Evolutionary conservation across 2,797 vertebrate species (phyloP).

Genomic region (Sphenodon punctatus): DNA sequence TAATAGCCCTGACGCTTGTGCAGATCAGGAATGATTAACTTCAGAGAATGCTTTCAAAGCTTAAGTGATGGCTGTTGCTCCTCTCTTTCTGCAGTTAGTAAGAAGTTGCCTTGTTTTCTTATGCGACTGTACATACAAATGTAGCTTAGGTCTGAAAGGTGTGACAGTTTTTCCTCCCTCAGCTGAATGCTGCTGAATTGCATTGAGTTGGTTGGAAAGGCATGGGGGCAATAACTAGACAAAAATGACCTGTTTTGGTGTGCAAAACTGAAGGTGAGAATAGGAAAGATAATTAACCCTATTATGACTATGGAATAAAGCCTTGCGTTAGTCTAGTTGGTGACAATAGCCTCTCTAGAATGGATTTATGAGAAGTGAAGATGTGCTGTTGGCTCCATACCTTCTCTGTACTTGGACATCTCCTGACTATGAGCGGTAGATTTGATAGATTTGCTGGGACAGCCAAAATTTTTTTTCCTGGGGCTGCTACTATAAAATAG

Average conservation of each 20-base stretch:
- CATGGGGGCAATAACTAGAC: too few species aligned
- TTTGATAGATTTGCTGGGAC: rapidly evolving
- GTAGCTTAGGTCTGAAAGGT: conserved; percentile 6
- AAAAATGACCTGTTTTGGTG: too few species aligned
- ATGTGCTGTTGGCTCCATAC: background rate
- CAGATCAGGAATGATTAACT: conserved; percentile 30
- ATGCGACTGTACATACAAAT: background rate
- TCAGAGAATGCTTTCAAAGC: rapidly evolving
- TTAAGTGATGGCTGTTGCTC: background rate
- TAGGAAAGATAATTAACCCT: too few species aligned
- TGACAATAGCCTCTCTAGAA: background rate
- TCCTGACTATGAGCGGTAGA: too few species aligned
- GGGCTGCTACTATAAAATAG: background rate
- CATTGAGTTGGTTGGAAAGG: too few species aligned
- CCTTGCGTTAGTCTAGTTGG: background rate
- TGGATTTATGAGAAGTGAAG: background rate
- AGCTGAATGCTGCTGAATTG: background rate
- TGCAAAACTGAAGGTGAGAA: too few species aligned
- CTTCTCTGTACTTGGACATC: background rate
- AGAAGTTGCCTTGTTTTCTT: background rate
- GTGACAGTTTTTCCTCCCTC: background rate
- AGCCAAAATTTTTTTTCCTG: background rate
- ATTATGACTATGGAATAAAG: too few species aligned
- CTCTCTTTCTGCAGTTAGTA: background rate
- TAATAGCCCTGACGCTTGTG: conserved; percentile 16